Conservation (phyloP, 2,113 vertebrate genomes). For the Brachypteracias leptosomus region DNA sequence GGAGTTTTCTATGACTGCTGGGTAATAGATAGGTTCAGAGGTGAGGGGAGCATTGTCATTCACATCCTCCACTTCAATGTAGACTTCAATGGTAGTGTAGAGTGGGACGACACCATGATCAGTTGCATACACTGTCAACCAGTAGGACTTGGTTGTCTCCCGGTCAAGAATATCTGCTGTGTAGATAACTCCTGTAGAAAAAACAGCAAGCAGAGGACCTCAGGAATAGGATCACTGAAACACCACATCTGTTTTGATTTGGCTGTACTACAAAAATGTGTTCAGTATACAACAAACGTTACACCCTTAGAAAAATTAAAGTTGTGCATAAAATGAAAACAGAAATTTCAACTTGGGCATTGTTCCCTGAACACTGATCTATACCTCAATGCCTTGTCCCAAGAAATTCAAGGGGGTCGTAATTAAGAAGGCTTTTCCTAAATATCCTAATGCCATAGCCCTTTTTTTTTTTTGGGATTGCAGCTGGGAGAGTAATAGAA, state of each 20-base stretch:
- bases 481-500: background rate
- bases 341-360: background rate
- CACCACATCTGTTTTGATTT: background rate
- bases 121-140: conserved; percentile 93
- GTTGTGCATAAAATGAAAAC: background rate
- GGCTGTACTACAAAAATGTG: background rate
- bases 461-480: background rate
- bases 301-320: background rate
- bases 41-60: conserved; percentile 97
- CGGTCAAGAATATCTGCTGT: conserved; percentile 92
- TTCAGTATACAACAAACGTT: background rate
- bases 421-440: background rate
- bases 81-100: conserved; percentile 89
- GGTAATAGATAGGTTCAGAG: conserved; percentile 90
- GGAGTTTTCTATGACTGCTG: conserved; percentile 88
- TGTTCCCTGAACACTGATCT: background rate
- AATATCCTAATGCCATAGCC: background rate
- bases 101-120: conserved; percentile 92
- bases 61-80: conserved; percentile 92
- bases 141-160: conserved; percentile 92
- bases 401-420: background rate
- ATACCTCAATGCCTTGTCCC: background rate
- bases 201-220: conserved; percentile 8
- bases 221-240: background rate
- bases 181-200: conserved; percentile 85